A percentile compares a stretch with the other conserved stretches of the same genome.
Evolutionary conservation across 2,888 invertebrate species (phyloP).

Genomic region (Erannis defoliaria): DNA sequence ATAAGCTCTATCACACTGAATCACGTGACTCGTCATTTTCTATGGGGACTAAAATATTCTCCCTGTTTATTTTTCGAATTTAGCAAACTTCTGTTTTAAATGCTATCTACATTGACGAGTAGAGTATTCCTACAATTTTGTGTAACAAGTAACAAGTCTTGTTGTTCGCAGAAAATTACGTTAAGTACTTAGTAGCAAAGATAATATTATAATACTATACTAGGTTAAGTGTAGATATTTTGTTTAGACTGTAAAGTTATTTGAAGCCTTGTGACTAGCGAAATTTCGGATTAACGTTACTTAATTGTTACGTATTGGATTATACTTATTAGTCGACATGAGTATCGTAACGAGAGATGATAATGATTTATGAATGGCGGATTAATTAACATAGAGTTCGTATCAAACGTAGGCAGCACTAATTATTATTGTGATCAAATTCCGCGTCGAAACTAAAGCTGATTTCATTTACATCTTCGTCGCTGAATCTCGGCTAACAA

Average conservation of each 20-base stretch:
- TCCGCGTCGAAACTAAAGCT: slow-evolving; percentile 6
- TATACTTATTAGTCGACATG: neutral
- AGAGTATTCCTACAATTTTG: no score
- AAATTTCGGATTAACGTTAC: slow-evolving; percentile 4
- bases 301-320: slow-evolving; percentile 6
- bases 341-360: slow-evolving; percentile 6
- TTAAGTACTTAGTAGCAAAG: no score
- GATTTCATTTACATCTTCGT: slow-evolving; percentile 8
- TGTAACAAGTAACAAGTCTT: no score
- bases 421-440: slow-evolving; percentile 5
- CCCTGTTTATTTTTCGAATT: no score
- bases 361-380: neutral
- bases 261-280: neutral
- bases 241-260: neutral
- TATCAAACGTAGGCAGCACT: neutral
- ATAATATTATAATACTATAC: no score
- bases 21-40: no score
- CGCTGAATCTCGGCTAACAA: slow-evolving; percentile 50
- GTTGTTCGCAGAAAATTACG: no score
- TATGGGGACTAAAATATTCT: no score
- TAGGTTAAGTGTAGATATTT: no score
- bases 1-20: no score
- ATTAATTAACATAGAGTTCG: neutral
- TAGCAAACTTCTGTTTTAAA: no score
- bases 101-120: no score